Base-by-base conservation (phyloP, 1,140 invertebrate species). In the Apis florea region DNA sequence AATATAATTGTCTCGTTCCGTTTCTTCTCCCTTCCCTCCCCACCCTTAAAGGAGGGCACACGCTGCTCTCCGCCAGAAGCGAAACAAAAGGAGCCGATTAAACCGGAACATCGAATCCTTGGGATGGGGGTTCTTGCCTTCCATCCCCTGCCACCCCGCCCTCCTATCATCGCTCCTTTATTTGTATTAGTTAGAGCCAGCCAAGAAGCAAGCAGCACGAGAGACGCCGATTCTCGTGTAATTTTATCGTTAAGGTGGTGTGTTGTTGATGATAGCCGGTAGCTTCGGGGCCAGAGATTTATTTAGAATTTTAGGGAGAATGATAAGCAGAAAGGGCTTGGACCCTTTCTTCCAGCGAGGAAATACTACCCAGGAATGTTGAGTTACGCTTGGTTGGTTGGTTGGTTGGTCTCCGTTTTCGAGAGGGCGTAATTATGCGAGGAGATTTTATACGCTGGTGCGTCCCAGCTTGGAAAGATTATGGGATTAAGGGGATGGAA, bases 61-160 rank as follows among this genome's bases (percentile, higher is more conserved):
- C n/a, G n/a, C n/a, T n/a, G 56, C 64, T 21, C 54, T 51, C 56
- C 31, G 21, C 31, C 63, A 54, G 64, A 69, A 54, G 61, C 63
- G 59, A 85, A 79, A 86, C 72, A 86, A 86, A 83, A 71, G 84
- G 59, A 49, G 63, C 84, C 84, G 84, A 86, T 86, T 86, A 87
- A 86, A 83, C 66, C 4, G 82, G 77, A 83, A 82, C 74, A 71
- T 56, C 26, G 71, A 75, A 79, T 76, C 71, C 58, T 53, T 82
- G 64, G 61, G 69, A 51, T n/a, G 70, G 31, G 70, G 31, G 15
- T 76, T 21, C 67, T 19, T 24, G 13, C 12, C n/a, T 56, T 19
- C 40, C 24, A 21, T 13, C 49, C 47, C 24, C 31, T 40, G 5
- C 31, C 31, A 5, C 31, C 31, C 4, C 31, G 4, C 31, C 51